Base-by-base conservation (phyloP, 2,113 vertebrate genomes). In the Casuarius casuarius region DNA sequence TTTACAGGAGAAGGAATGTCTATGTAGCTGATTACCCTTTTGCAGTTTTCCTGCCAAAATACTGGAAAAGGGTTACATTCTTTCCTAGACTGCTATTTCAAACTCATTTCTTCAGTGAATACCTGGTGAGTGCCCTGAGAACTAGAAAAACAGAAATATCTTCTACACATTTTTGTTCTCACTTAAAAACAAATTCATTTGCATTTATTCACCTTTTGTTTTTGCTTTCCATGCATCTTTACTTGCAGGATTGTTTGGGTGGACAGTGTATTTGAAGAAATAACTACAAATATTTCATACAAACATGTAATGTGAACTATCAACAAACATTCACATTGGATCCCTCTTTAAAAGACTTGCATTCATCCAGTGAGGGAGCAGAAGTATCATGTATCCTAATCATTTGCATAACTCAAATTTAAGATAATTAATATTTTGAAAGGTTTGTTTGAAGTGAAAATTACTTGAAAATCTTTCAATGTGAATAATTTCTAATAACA, bases 371-470 rank as follows among this genome's bases (percentile, higher is more conserved):
- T 42, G 63, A 87, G 33, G 20, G 13, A 84, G 22, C 74, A 87
- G 65, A 81, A 75, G 9, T 74, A 46, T 93, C 1, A 23, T 40
- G 49, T 49, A 76, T 87, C 49, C 46, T 91, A 70, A 95, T 84
- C 8, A 74, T 92, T n/a, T 54, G 70, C 35, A 51, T 73, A 95
- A 78, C 20, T 81, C 42, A 75, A 70, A 94, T 85, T 84, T 87
- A 83, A 91, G 54, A 56, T 65, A 79, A 91, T 91, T 72, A 79
- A 42, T 92, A 73, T 87, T 94, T 91, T 87, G 65, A 90, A 87
- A 84, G 51, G 23, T 80, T 84, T 93, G 10, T 83, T 94, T 84
- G 90, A 92, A 94, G 48, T 71, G 56, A 59, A 94, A 81, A 68
- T 90, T 75, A 63, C 38, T 94, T 95, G 25, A 61, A 87, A 18